A percentile compares a stretch with the other conserved stretches of the same genome.
phyloP scores from a whole-genome alignment of 2,113 vertebrate species.

The Xenopus tropicalis region UCB_Xtro_10.0 CM004443.2:108822001-108822500 shows the following conservation, averaged over 20 bases:
- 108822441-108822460: conserved; percentile 13
- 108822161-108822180: background rate
- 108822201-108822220: background rate
- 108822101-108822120: background rate
- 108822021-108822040: background rate
- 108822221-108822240: conserved; percentile 26
- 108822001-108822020: background rate
- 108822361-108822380: conserved; percentile 34
- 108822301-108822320: background rate
- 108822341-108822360: conserved; percentile 9
- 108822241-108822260: conserved; percentile 28
- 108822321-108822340: conserved; percentile 14
- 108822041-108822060: background rate
- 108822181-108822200: conserved; percentile 13
- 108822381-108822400: conserved; percentile 15
- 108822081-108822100: background rate
- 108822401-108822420: conserved; percentile 5
- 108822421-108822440: conserved; percentile 4
- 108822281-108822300: background rate
- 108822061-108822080: background rate
- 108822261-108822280: conserved; percentile 22
- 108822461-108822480: background rate
- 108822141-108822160: background rate
- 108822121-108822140: background rate
- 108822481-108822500: background rate